A percentile compares a stretch with the other conserved stretches of the same genome.
phyloP scores from a whole-genome alignment of 2,888 invertebrate species.

The Branchipolynoe longqiensis region DNA sequence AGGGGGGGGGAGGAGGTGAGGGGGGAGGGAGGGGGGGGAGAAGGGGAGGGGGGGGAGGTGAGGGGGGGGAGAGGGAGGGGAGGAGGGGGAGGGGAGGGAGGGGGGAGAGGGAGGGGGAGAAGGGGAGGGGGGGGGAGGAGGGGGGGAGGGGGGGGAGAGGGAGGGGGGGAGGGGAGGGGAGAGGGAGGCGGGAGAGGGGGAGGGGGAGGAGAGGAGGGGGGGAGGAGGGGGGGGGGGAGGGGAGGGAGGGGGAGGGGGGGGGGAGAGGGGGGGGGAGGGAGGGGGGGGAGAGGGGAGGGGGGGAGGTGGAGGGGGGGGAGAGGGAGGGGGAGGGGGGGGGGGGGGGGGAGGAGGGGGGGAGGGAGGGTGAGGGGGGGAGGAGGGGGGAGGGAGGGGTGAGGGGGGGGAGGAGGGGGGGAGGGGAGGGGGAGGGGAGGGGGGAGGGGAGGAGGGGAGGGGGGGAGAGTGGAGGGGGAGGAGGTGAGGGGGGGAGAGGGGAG shows the following conservation, averaged over 20 bases:
- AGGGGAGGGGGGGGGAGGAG: no score
- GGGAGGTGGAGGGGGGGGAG: not conserved
- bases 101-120: no score
- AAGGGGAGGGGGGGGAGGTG: no score
- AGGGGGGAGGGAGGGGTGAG: not conserved
- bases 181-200: no score
- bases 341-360: not conserved
- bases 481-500: not conserved
- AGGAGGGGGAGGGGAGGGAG: no score
- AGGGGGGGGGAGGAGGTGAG: no score
- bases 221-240: not conserved
- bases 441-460: not conserved
- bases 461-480: not conserved
- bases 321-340: not conserved
- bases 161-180: no score
- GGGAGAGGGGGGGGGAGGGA: not conserved
- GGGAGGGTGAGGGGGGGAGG: not conserved
- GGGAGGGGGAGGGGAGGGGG: not conserved
- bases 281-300: not conserved
- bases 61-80: no score
- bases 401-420: not conserved
- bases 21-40: no score
- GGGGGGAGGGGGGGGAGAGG: no score
- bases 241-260: not conserved
- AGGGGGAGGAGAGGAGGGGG: not conserved